Conservation (phyloP, 2,888 invertebrate species). For the Yponomeuta cagnagella region DNA sequence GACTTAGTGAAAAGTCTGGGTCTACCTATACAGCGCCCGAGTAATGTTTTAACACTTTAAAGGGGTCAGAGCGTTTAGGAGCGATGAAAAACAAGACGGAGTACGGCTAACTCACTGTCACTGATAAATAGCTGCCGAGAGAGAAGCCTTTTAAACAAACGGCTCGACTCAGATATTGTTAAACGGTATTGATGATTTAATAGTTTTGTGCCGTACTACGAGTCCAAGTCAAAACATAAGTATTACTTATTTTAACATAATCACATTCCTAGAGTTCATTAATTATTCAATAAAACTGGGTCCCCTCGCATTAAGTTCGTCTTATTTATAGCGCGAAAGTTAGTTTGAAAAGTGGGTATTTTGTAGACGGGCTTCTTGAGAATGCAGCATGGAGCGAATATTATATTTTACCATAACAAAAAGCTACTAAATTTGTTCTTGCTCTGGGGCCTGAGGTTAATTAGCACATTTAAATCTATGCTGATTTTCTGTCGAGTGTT, state of each 20-base stretch:
- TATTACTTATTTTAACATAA: too few relatives aligned
- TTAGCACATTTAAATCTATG: not conserved
- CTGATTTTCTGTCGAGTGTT: not conserved
- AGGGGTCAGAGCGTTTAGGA: conserved; percentile 13
- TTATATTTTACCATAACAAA: conserved; percentile 4
- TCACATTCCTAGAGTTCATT: conserved; percentile 19
- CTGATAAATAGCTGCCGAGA: conserved; percentile 32
- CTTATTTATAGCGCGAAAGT: conserved; percentile 15
- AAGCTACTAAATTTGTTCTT: not conserved
- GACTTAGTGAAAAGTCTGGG: not conserved
- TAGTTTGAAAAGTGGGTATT: conserved; percentile 7
- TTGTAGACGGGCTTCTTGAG: conserved; percentile 11
- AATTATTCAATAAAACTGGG: conserved; percentile 20
- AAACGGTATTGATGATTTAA: not conserved
- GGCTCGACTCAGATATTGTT: not conserved
- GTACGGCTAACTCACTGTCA: conserved; percentile 27
- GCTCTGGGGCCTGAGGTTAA: not conserved
- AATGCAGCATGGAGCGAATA: conserved; percentile 9
- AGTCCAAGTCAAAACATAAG: too few relatives aligned
- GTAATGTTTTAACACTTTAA: conserved; percentile 20
- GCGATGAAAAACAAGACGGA: conserved; percentile 20
- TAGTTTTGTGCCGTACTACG: too few relatives aligned
- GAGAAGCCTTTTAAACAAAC: conserved; percentile 22
- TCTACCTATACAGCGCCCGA: not conserved
- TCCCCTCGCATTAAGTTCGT: conserved; percentile 18